phyloP scores from a whole-genome alignment of 2,797 vertebrate genomes.

The Acanthiza pusilla region DNA sequence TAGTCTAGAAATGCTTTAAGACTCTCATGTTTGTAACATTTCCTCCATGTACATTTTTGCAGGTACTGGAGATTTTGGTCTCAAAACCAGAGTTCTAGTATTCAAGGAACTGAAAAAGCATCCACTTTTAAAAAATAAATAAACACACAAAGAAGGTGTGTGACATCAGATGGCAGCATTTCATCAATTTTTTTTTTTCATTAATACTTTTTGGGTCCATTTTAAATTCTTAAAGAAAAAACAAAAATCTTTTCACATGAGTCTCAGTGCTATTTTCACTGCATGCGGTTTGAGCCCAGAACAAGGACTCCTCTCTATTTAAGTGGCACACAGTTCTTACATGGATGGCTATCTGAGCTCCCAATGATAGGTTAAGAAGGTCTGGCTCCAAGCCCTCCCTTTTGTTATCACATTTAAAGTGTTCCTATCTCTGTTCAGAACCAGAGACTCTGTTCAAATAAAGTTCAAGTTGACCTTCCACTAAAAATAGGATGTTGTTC shows the following conservation, averaged over 20 bases:
- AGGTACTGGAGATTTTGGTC: background rate
- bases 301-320: background rate
- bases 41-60: background rate
- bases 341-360: background rate
- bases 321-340: background rate
- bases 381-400: slow-evolving; percentile 50
- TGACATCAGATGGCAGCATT: background rate
- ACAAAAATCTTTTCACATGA: background rate
- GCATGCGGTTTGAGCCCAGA: background rate
- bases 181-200: background rate
- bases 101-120: background rate
- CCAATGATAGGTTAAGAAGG: background rate
- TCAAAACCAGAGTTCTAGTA: background rate
- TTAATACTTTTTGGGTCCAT: background rate
- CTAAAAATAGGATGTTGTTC: slow-evolving; percentile 53
- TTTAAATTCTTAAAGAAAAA: background rate
- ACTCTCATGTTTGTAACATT: background rate
- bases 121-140: background rate
- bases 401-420: slow-evolving; percentile 51
- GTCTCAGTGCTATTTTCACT: background rate
- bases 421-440: slow-evolving; percentile 24
- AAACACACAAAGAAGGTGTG: background rate
- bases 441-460: slow-evolving; percentile 19
- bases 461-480: slow-evolving; percentile 49
- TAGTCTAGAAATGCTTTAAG: background rate